phyloP scores from a whole-genome alignment of 2,797 vertebrate genomes.

The Okamejei kenojei region DNA sequence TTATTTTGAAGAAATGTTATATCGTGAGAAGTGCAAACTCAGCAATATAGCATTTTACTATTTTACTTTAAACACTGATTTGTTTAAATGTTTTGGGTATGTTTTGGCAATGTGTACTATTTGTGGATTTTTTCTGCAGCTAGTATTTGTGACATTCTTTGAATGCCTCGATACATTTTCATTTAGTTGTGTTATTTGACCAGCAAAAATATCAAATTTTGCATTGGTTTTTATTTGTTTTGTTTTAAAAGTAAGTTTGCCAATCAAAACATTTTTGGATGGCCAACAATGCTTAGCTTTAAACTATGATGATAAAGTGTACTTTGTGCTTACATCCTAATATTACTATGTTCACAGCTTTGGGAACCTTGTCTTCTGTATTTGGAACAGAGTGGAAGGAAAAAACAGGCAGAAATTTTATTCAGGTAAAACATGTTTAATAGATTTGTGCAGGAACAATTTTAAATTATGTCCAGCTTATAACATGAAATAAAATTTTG shows the following conservation, averaged over 20 bases:
- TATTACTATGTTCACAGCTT: constrained; percentile 66
- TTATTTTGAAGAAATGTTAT: background rate
- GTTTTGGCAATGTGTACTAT: background rate
- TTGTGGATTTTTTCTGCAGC: background rate
- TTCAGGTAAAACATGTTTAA: constrained; percentile 70
- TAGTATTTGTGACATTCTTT: background rate
- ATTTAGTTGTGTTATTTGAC: background rate
- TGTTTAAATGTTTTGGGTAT: background rate
- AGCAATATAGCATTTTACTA: background rate
- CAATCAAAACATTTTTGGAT: background rate
- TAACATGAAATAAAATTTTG: background rate
- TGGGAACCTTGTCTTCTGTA: constrained; percentile 92
- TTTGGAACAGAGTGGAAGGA: constrained; percentile 97
- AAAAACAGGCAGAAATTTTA: constrained; percentile 93
- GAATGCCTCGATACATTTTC: background rate
- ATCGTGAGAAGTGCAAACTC: background rate
- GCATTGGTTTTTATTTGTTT: no score
- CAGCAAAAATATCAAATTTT: background rate
- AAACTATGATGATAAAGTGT: background rate
- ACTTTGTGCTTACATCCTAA: constrained; percentile 23
- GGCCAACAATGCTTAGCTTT: background rate
- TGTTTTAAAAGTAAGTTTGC: background rate
- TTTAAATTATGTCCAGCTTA: background rate
- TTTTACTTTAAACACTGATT: background rate
- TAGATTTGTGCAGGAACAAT: background rate